These are phyloP conservation scores for Musca domestica DNA, from an alignment of 1,140 invertebrate species.

Conservation along the genomic window DNA sequence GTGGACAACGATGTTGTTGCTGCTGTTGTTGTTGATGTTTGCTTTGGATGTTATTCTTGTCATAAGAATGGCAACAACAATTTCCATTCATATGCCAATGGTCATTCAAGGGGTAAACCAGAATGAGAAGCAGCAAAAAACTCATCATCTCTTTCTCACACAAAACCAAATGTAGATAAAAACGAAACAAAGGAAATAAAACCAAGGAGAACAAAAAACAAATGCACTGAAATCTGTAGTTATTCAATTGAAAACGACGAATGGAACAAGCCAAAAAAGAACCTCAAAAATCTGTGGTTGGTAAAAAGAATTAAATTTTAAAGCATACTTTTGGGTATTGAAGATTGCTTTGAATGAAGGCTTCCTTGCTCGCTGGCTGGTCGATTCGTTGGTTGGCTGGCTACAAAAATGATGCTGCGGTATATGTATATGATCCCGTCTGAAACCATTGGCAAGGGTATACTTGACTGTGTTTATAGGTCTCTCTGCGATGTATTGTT, in stretches of 20 bases:
- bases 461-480: too few relatives aligned
- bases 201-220: conserved; percentile 11
- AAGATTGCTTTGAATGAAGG: conserved; percentile 11
- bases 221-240: conserved; percentile 6
- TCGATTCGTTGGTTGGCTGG: too few relatives aligned
- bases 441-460: too few relatives aligned
- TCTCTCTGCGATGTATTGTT: too few relatives aligned
- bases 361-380: not conserved
- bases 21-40: not conserved
- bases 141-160: not conserved
- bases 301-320: conserved; percentile 25
- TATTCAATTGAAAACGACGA: not conserved
- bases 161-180: not conserved
- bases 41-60: not conserved
- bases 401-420: too few relatives aligned
- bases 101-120: conserved; percentile 5
- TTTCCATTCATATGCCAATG: conserved; percentile 15
- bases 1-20: not conserved
- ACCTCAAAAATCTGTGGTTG: conserved; percentile 24
- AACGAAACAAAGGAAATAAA: not conserved
- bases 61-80: conserved; percentile 19
- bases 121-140: not conserved
- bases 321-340: conserved; percentile 27
- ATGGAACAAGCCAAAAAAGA: conserved; percentile 7
- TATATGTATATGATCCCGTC: too few relatives aligned